Conservation (phyloP, 2,888 invertebrate species). For the Tipula vernalis region DNA sequence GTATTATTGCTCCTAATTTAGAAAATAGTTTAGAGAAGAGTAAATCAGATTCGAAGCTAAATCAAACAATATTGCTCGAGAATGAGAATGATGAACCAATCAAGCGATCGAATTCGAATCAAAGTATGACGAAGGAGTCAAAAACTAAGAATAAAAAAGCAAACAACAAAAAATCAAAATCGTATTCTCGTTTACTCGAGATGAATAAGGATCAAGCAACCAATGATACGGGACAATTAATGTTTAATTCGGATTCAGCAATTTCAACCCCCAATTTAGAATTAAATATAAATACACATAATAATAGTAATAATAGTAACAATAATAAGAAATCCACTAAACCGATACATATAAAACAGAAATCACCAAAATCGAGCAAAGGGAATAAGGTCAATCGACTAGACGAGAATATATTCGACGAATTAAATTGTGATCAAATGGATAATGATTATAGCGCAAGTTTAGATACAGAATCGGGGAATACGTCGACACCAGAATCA, state of each 20-base stretch:
- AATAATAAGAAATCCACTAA: constrained; percentile 26
- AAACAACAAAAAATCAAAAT: constrained; percentile 41
- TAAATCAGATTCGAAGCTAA: constrained; percentile 51
- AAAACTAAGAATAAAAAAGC: constrained; percentile 30
- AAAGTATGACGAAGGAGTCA: constrained; percentile 31
- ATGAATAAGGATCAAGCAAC: constrained; percentile 38
- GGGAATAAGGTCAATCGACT: neutral
- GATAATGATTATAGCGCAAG: neutral
- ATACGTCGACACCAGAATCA: constrained; percentile 10
- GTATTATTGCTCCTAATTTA: constrained; percentile 19
- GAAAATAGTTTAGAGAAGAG: constrained; percentile 43
- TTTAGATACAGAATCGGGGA: neutral
- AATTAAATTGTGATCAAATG: neutral
- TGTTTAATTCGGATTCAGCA: constrained; percentile 33
- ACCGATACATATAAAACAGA: constrained; percentile 26
- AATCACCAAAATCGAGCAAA: constrained; percentile 17
- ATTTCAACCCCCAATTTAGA: constrained; percentile 17
- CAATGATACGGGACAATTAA: constrained; percentile 29
- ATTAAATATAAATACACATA: constrained; percentile 26
- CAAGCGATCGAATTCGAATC: constrained; percentile 43
- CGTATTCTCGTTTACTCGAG: constrained; percentile 42
- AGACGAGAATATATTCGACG: neutral
- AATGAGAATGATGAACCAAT: constrained; percentile 31
- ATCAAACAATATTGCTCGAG: constrained; percentile 25
- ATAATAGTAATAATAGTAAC: constrained; percentile 26